Conservation (phyloP, 2,888 invertebrate species). For the Syrista parreyssii region DNA sequence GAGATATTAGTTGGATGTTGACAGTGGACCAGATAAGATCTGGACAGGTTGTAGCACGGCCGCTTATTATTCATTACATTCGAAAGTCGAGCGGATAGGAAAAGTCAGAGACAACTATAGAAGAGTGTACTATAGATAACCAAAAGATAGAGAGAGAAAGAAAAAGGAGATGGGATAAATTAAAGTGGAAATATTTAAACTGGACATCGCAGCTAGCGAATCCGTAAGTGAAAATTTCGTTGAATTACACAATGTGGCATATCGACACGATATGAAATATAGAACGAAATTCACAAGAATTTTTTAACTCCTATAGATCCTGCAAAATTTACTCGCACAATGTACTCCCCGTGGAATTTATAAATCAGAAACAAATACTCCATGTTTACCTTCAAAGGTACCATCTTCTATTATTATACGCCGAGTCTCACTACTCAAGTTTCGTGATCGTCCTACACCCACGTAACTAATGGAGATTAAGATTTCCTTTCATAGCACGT, state of each 20-base stretch:
- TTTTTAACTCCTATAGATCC: background rate
- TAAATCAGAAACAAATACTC: background rate
- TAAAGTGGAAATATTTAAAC: background rate
- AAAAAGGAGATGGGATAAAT: background rate
- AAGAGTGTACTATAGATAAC: background rate
- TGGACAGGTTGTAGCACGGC: conserved; percentile 46
- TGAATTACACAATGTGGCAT: background rate
- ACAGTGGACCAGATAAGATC: conserved; percentile 61
- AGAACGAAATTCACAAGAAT: too few relatives aligned
- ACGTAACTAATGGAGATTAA: background rate
- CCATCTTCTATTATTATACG: background rate
- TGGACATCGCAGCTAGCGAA: background rate
- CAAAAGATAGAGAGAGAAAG: background rate
- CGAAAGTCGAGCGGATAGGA: conserved; percentile 34
- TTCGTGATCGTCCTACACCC: background rate
- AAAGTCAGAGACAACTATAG: background rate
- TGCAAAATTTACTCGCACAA: background rate
- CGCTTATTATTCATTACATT: conserved; percentile 60
- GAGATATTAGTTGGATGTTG: conserved; percentile 63
- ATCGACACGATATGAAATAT: background rate
- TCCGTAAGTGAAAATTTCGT: background rate
- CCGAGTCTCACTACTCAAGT: background rate
- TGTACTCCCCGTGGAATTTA: background rate
- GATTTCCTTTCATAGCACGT: background rate
- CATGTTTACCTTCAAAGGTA: background rate